Conservation (phyloP, 2,797 vertebrate species). For the Muscicapa striata region DNA sequence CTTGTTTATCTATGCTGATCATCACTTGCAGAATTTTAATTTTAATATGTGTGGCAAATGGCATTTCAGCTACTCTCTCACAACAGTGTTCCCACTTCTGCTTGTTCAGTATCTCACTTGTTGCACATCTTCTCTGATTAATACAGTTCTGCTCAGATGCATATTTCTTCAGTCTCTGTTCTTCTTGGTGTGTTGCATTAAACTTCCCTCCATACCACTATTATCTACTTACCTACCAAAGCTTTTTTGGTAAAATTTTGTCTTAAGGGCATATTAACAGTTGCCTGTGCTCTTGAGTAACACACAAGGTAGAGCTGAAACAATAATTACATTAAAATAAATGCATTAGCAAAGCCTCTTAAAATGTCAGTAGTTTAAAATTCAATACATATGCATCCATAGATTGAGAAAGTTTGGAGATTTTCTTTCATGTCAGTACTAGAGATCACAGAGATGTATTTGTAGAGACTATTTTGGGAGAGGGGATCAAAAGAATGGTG, state of each 20-base stretch:
- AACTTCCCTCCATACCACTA: neutral
- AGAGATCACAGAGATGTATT: neutral
- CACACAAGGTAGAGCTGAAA: neutral
- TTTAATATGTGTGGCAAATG: neutral
- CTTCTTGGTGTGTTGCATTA: neutral
- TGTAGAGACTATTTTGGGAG: constrained; percentile 4
- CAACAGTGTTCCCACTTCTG: neutral
- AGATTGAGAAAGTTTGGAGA: neutral
- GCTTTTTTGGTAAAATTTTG: neutral
- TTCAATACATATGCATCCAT: neutral
- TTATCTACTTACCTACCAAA: neutral
- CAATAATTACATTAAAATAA: neutral
- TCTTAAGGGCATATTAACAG: neutral
- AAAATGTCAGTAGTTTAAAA: neutral
- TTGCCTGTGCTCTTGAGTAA: neutral
- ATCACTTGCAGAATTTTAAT: neutral
- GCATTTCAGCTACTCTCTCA: neutral
- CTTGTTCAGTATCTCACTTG: neutral
- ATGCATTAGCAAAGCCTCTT: neutral
- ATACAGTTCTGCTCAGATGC: neutral
- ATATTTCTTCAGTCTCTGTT: neutral
- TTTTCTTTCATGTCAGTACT: neutral
- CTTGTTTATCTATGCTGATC: neutral
- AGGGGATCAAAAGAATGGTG: neutral
- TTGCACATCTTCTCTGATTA: neutral